phyloP scores from a whole-genome alignment of 2,888 invertebrate species.

The Watsonalla binaria region DNA sequence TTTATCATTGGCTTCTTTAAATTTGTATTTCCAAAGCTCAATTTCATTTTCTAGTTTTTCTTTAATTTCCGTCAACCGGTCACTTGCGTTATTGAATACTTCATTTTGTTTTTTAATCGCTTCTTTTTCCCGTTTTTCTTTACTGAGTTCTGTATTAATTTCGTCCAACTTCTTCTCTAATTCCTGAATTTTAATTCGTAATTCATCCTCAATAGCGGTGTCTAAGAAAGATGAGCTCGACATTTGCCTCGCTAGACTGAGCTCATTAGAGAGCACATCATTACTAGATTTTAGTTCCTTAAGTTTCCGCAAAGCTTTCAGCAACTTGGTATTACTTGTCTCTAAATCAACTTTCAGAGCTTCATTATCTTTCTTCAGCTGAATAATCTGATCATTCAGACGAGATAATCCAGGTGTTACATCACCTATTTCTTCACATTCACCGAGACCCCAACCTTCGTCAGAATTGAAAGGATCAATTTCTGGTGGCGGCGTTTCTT shows the following conservation, averaged over 20 bases:
- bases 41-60: conserved; percentile 89
- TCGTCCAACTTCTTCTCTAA: conserved; percentile 83
- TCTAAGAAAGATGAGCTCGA: conserved; percentile 82
- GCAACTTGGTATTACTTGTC: conserved; percentile 83
- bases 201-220: conserved; percentile 88
- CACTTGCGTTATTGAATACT: conserved; percentile 85
- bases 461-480: conserved; percentile 66
- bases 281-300: conserved; percentile 88
- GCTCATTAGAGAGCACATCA: conserved; percentile 78
- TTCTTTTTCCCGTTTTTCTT: conserved; percentile 83
- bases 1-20: conserved; percentile 83
- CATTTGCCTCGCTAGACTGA: conserved; percentile 72
- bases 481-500: conserved; percentile 19
- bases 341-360: conserved; percentile 80
- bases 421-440: conserved; percentile 45
- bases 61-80: conserved; percentile 87
- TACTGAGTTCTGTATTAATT: conserved; percentile 75
- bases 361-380: conserved; percentile 78
- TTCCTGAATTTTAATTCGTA: conserved; percentile 82
- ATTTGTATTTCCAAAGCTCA: conserved; percentile 84
- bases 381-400: conserved; percentile 78
- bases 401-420: conserved; percentile 69
- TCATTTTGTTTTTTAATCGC: conserved; percentile 84
- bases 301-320: conserved; percentile 89
- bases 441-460: conserved; percentile 67